Conservation (phyloP, 2,888 invertebrate genomes). For the Agrotis exclamationis region DNA sequence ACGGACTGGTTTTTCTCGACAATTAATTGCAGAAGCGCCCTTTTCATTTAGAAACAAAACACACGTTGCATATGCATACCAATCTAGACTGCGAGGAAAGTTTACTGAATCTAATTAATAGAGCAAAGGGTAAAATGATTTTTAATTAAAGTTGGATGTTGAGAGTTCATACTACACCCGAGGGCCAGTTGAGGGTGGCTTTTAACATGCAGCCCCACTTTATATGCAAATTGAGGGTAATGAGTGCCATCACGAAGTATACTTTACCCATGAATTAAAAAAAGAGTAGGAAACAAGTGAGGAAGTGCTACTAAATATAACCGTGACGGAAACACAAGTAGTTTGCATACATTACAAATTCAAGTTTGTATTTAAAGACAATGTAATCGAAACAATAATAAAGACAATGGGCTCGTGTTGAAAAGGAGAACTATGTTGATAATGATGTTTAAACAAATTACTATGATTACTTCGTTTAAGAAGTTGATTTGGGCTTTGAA, state of each 20-base stretch:
- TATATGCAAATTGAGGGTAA: constrained; percentile 74
- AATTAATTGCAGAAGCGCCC: constrained; percentile 31
- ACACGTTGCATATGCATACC: constrained; percentile 12
- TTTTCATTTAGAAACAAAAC: constrained; percentile 43
- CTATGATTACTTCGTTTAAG: constrained; percentile 5
- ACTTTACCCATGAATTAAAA: constrained; percentile 56
- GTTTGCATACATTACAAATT: constrained; percentile 57
- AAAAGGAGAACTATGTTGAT: not conserved
- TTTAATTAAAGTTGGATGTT: constrained; percentile 57
- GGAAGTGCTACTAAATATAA: constrained; percentile 55
- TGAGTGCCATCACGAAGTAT: constrained; percentile 54
- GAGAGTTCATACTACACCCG: constrained; percentile 53
- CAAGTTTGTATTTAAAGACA: constrained; percentile 45
- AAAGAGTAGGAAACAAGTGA: constrained; percentile 49
- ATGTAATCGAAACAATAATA: constrained; percentile 39
- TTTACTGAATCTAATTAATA: constrained; percentile 43
- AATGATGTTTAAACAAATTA: constrained; percentile 8
- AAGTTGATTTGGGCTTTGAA: constrained; percentile 6
- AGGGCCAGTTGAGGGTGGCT: constrained; percentile 58
- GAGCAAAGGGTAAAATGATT: constrained; percentile 47
- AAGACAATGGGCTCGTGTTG: constrained; percentile 26
- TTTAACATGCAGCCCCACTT: constrained; percentile 65
- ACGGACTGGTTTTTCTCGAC: constrained; percentile 48
- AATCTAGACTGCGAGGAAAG: constrained; percentile 37
- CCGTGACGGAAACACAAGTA: constrained; percentile 49